Evolutionary conservation across 2,113 vertebrate species (phyloP).

Genomic region (Collichthys lucidus): DNA sequence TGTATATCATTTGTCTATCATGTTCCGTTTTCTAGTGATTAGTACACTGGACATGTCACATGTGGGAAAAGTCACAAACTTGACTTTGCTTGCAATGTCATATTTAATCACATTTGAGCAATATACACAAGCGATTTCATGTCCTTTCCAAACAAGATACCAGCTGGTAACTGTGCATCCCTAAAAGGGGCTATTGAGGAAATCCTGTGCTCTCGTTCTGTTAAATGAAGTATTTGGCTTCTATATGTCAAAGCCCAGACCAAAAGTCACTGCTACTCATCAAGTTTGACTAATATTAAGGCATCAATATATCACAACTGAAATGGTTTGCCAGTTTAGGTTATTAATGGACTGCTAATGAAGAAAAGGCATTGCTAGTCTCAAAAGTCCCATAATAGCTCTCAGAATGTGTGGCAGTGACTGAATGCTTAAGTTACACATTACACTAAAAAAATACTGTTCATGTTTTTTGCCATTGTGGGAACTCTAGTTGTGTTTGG

Average conservation of each 20-base stretch:
- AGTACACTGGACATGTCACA: not conserved
- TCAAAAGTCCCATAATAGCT: not conserved
- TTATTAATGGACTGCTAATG: not conserved
- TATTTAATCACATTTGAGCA: not conserved
- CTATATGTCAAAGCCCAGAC: not conserved
- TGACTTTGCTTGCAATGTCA: not conserved
- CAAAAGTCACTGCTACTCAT: not conserved
- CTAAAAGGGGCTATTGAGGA: not conserved
- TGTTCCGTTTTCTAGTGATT: not conserved
- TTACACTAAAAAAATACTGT: not conserved
- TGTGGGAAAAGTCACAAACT: not conserved
- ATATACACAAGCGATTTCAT: not conserved
- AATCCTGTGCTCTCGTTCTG: not conserved
- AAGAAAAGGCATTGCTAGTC: not conserved
- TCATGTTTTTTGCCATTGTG: not conserved
- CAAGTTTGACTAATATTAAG: not conserved
- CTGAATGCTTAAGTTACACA: not conserved
- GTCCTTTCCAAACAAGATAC: not conserved
- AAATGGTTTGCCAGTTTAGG: not conserved
- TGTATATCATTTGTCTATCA: not conserved
- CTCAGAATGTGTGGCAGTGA: not conserved
- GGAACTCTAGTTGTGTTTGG: not conserved
- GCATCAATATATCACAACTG: not conserved
- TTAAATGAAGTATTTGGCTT: not conserved
- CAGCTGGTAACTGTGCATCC: not conserved